Percentiles rank a stretch among this genome's conserved stretches.
Evolutionary conservation across 2,888 invertebrate species (phyloP).

Genomic region (Tinea trinotella): DNA sequence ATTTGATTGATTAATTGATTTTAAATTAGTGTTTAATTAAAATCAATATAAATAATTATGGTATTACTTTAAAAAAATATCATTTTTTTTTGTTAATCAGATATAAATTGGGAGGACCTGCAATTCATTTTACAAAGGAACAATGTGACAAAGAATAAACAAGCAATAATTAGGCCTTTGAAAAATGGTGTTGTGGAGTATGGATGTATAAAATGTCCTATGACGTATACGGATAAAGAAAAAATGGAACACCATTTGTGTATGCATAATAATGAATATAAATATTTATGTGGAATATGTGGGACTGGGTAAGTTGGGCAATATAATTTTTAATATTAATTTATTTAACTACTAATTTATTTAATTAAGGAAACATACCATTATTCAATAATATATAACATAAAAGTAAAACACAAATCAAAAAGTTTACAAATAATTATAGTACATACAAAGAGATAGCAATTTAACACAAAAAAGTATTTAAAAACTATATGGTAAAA

Average conservation of each 20-base stretch:
- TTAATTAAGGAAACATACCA: not conserved
- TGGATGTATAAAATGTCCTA: conserved; percentile 84
- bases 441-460: no score
- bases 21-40: no score
- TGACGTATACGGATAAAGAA: conserved; percentile 81
- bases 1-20: no score
- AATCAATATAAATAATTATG: no score
- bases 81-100: not conserved
- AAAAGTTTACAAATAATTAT: no score
- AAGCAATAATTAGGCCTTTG: conserved; percentile 80
- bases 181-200: conserved; percentile 78
- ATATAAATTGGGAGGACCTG: not conserved
- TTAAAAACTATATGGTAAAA: no score
- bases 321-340: no score
- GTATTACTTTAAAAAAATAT: not conserved
- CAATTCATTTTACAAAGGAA: conserved; percentile 1
- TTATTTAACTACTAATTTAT: no score
- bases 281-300: conserved; percentile 82
- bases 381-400: no score
- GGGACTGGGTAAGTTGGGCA: conserved; percentile 77
- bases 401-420: no score
- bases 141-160: conserved; percentile 74
- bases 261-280: conserved; percentile 81
- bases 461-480: no score
- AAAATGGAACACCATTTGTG: conserved; percentile 80